Base-by-base conservation (phyloP, 2,797 vertebrate species). In the Pseudochirops corinnae region DNA sequence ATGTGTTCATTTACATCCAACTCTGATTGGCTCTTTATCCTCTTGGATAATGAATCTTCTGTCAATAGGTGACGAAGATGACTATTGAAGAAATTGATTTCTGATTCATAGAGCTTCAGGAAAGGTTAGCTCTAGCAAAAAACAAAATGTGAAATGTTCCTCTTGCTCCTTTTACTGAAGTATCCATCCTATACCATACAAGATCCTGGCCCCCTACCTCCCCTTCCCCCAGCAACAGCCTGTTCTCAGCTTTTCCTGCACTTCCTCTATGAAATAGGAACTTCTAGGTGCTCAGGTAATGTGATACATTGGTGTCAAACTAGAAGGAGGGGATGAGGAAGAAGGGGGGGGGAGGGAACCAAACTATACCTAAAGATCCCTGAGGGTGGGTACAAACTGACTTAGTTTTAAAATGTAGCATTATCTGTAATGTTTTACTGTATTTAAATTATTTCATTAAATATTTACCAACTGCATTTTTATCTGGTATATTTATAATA, bases 1-100 rank as follows among this genome's bases (percentile, higher is more conserved):
- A 39, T 46, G 24, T 52, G 16, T 24, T 91, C 14, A 24, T 31
- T 52, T 50, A 6, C 6, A 67, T 33, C 60, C 31, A 93, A 55
- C 50, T 7, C 46, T 90, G 92, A 87, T 57, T 28, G 55, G 14
- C 12, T 46, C 12, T 91, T 56, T 92, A n/a, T 31, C 14, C 46
- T 92, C 92, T 46, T 91, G 39, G 94, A 24, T 87, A 28, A 67
- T 94, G 28, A 53, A 91, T 93, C 93, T 13, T n/a, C 90, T 52
- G 11, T 62, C 4, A 90, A 93, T 52, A 14, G 55, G 0, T 53
- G 67, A 39, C 28, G 53, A 91, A 29, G 26, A 31, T 46, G n/a
- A 28, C 46, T 31, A 11, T 52, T 92, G 50, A 93, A 93, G 53
- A 50, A 56, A 67, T 12, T 93, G 5, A 93, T 91, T 92, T 92